Percentiles rank a stretch among this genome's conserved stretches.
These are phyloP conservation scores for Zosterops lateralis DNA, from an alignment of 2,113 vertebrate genomes.

Conservation along the genomic window DNA sequence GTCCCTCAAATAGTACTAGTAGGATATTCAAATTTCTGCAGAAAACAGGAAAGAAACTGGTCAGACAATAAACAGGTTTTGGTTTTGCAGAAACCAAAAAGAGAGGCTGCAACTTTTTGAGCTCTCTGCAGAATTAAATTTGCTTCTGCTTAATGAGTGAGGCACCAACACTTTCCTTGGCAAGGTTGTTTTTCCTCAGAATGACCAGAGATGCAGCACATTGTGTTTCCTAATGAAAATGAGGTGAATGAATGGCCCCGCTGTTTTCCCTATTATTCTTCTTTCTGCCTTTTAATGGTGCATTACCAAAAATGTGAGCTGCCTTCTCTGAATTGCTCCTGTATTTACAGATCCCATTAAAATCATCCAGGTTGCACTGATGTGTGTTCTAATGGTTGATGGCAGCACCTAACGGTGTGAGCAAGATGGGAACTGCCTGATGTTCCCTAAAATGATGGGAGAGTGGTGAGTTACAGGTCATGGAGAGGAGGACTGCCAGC, in stretches of 20 bases:
- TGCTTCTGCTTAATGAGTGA: neutral
- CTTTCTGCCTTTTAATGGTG: neutral
- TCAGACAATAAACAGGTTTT: neutral
- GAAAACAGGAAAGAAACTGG: fast-evolving
- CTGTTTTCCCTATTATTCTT: conserved; percentile 38
- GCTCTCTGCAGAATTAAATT: neutral
- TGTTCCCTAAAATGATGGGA: conserved; percentile 5
- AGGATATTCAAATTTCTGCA: neutral
- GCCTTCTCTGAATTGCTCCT: neutral
- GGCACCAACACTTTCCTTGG: neutral
- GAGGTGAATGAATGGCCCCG: neutral
- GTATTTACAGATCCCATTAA: conserved; percentile 61
- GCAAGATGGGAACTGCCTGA: conserved; percentile 32
- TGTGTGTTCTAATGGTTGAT: neutral
- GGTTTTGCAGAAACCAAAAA: neutral
- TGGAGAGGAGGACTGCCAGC: neutral
- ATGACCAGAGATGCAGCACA: neutral
- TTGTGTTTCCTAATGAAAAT: conserved; percentile 22
- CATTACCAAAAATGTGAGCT: neutral
- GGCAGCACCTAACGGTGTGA: conserved; percentile 33
- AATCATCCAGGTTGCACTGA: conserved; percentile 59
- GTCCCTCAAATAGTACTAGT: neutral
- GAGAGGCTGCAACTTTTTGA: neutral
- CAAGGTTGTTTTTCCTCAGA: neutral
- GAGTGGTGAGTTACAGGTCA: neutral